Percentiles rank a stretch among this genome's conserved stretches.
These are phyloP conservation scores for Lymantria dispar DNA, from an alignment of 2,888 invertebrate genomes.

Conservation along the genomic window DNA sequence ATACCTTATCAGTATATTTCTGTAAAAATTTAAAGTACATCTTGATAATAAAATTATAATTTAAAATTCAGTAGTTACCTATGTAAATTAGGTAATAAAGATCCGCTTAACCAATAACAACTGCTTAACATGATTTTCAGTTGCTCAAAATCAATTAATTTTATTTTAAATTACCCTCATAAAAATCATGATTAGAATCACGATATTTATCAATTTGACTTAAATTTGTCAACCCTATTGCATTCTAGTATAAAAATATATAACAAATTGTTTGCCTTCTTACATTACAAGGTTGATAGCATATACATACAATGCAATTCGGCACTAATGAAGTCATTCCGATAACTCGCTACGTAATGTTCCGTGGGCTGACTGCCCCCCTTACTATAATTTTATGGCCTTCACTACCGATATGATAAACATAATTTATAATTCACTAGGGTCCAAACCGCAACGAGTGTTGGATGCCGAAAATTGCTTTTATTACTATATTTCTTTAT, in stretches of 20 bases:
- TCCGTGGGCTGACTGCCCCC: conserved; percentile 51
- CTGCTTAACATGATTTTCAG: not conserved
- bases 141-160: not conserved
- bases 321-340: conserved; percentile 57
- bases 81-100: not conserved
- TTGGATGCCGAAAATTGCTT: conserved; percentile 20
- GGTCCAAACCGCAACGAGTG: conserved; percentile 17
- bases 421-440: conserved; percentile 50
- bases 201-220: not conserved
- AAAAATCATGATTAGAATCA: not conserved
- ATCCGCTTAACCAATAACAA: not conserved
- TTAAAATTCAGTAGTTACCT: not conserved
- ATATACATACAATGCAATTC: conserved; percentile 38
- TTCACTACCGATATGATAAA: conserved; percentile 52
- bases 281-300: conserved; percentile 19
- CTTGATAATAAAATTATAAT: not conserved
- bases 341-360: conserved; percentile 36
- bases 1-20: not conserved
- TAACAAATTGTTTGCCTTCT: not conserved
- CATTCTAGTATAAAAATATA: not conserved
- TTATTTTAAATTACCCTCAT: not conserved
- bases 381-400: conserved; percentile 52
- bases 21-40: not conserved
- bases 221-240: not conserved
- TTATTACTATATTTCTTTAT: not conserved